Evolutionary conservation across 53 echinoderm and acorn worm species (phyloP), one percentile per base, ranked within the genome.

Genomic region (Holothuria scabra): DNA sequence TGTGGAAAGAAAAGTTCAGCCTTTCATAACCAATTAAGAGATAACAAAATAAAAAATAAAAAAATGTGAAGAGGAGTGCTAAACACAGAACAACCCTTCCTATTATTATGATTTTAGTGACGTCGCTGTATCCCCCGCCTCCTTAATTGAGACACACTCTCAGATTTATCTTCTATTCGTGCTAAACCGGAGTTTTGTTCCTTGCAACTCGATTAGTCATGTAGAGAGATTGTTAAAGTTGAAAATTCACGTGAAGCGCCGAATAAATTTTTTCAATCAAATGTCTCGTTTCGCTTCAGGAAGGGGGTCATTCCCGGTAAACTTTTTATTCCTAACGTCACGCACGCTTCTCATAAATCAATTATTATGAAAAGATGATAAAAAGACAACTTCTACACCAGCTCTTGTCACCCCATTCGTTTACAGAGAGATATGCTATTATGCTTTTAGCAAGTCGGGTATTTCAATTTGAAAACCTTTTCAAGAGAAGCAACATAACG

Each of bases 291-390:
- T 33, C 46, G 71, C 71, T 71, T 48, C 71, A 71, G 71, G 71
- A 71, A 71, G 71, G 46, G 71, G 71, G 71, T 71, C 71, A 71
- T 24, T 71, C 23, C 12, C 71, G 41, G 26, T 71, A 71, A 71
- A 71, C 71, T 48, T 71, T 23, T 41, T 71, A 44, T 71, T 48
- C 46, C 23, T 38, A 30, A 46, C 44, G 33, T 41, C 44, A 71
- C 44, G 41, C 46, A 41, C 41, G 21, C 71, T 71, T 48, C 71
- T 71, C 71, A 71, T 71, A 71, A 71, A 71, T 71, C 71, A 71
- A 71, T 71, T 71, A 71, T 71, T 71, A 71, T 71, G 71, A 44
- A 71, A 71, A 71, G 71, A 71, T 71, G 71, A 41, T 26, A 71
- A 44, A 71, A 71, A 71, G 71, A 38, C 71, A 71, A 71, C 71